Evolutionary conservation across 2,888 invertebrate species (phyloP), one percentile per base, ranked within the genome.

Genomic region (Mythimna vitellina): DNA sequence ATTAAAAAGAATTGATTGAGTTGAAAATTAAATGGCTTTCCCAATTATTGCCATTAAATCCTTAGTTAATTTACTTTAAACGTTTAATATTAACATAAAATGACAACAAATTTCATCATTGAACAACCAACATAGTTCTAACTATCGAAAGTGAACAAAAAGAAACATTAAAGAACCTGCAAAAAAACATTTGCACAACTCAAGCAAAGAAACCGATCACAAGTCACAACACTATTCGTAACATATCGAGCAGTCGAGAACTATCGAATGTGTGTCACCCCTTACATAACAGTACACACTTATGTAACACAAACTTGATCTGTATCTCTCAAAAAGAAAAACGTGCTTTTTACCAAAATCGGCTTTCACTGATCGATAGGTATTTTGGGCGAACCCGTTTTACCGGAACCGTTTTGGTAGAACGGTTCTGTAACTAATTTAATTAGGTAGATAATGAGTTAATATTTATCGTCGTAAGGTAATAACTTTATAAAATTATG

Each of bases 271-370:
- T 88, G 78, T 89, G 89, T 82, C 88, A 88, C 83, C 69, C 85
- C 84, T 92, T 91, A 89, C 87, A 88, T 89, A 91, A 92, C 76
- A 86, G 80, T 80, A 78, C 82, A 88, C 82, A 81, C 75, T 92
- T 92, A 89, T 86, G 87, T 86, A 92, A 93, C 82, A 88, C 88
- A 89, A 90, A 91, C 88, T 83, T 78, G 88, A 86, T 86, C 78
- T 78, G 87, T 81, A 81, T 83, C 87, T 88, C 86, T 82, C 79
- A 80, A n/a, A 85, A 84, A 80, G 75, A 88, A 85, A 80, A 85
- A 84, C 84, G 70, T 65, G 79, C 72, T 75, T 69, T 85, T 81
- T 79, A 78, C 84, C 82, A 79, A 81, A 87, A 87, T 88, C 78
- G 78, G 88, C 91, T 91, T 92, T 92, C 91, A 90, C 90, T 75